phyloP scores from a whole-genome alignment of 2,888 invertebrate genomes.

The Noctua janthina region DNA sequence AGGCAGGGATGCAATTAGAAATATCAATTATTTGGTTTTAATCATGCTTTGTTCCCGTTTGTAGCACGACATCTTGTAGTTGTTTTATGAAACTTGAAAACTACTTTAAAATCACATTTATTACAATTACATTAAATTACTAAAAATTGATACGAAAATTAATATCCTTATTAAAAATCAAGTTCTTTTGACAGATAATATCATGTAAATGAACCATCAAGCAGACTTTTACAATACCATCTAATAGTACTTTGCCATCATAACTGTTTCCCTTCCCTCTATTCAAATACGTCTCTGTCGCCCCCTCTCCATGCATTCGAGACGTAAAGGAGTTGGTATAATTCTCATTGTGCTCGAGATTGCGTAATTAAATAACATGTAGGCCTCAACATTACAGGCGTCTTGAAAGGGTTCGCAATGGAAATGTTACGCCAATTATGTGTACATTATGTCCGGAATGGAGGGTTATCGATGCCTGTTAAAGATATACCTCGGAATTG shows the following conservation, averaged over 20 bases:
- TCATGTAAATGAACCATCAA: conserved; percentile 39
- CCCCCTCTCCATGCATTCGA: conserved; percentile 72
- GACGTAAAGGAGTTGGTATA: conserved; percentile 83
- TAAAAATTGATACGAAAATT: neutral
- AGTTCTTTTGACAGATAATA: conserved; percentile 18
- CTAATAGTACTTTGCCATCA: conserved; percentile 48
- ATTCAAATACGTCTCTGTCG: conserved; percentile 68
- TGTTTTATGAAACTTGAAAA: too few relatives aligned
- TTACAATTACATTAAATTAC: too few relatives aligned
- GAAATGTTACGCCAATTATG: conserved; percentile 90
- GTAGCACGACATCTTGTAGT: too few relatives aligned
- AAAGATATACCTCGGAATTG: conserved; percentile 63
- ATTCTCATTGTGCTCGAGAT: conserved; percentile 89
- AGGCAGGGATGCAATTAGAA: conserved; percentile 68
- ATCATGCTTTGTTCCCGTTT: neutral
- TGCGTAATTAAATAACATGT: conserved; percentile 90
- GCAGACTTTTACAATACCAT: conserved; percentile 39
- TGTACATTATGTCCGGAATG: conserved; percentile 89
- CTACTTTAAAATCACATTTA: too few relatives aligned
- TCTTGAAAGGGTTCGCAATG: conserved; percentile 89
- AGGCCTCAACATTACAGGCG: conserved; percentile 87
- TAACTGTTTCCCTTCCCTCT: conserved; percentile 56
- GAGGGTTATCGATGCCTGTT: conserved; percentile 86
- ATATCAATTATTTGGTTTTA: conserved; percentile 24
- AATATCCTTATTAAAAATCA: neutral